phyloP scores from a whole-genome alignment of 1,140 invertebrate species.

The Drosophila azteca region DNA sequence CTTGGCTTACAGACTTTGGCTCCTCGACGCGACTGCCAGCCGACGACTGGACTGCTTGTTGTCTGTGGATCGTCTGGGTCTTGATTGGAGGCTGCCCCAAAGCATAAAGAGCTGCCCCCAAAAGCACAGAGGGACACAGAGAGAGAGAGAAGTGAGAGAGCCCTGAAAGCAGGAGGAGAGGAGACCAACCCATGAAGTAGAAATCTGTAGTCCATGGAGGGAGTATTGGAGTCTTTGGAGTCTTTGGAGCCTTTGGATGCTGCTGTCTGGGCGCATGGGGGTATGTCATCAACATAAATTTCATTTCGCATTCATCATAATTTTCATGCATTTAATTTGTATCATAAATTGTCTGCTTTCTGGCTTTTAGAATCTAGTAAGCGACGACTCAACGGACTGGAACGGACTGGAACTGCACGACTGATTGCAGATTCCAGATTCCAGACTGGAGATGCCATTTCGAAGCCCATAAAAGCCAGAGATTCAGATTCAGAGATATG shows the following conservation, averaged over 20 bases:
- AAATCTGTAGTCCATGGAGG: neutral
- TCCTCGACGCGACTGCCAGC: slow-evolving; percentile 26
- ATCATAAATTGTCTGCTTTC: slow-evolving; percentile 68
- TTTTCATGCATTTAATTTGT: slow-evolving; percentile 80
- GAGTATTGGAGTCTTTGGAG: too few relatives aligned
- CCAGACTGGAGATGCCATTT: slow-evolving; percentile 43
- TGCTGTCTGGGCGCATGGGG: slow-evolving; percentile 24
- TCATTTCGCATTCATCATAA: slow-evolving; percentile 79
- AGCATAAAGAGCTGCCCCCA: slow-evolving; percentile 39
- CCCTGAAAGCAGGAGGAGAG: neutral
- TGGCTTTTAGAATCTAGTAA: slow-evolving; percentile 29
- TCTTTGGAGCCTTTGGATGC: neutral
- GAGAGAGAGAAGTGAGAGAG: slow-evolving; percentile 15
- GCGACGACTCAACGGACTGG: slow-evolving; percentile 10
- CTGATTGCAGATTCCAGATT: too few relatives aligned
- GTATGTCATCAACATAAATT: slow-evolving; percentile 81
- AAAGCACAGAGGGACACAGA: slow-evolving; percentile 19
- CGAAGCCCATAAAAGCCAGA: slow-evolving; percentile 27
- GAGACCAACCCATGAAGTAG: slow-evolving; percentile 1
- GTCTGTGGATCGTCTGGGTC: slow-evolving; percentile 66
- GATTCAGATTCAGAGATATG: slow-evolving; percentile 22
- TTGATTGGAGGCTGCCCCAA: slow-evolving; percentile 50
- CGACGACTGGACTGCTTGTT: slow-evolving; percentile 11
- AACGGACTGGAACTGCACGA: too few relatives aligned
- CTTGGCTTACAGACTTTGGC: slow-evolving; percentile 2